phyloP scores from a whole-genome alignment of 2,888 invertebrate genomes.

The Dicyrtoma fusca region DNA sequence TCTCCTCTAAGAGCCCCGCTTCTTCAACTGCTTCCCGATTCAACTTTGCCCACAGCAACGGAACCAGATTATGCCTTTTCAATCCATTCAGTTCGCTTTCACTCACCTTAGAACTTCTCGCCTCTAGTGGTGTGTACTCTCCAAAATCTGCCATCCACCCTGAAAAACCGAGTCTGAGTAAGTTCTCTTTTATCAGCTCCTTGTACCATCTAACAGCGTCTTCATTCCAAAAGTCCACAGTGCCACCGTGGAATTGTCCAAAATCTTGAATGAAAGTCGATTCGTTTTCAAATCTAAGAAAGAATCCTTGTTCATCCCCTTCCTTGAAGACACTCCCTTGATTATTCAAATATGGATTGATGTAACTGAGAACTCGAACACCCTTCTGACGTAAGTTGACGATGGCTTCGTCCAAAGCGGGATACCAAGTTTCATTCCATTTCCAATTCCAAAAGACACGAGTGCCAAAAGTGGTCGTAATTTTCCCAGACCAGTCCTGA shows the following conservation, averaged over 20 bases:
- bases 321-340: conserved; percentile 53
- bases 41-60: conserved; percentile 49
- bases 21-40: conserved; percentile 50
- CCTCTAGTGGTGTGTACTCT: conserved; percentile 53
- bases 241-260: conserved; percentile 53
- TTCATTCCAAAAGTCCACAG: conserved; percentile 60
- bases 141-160: conserved; percentile 58
- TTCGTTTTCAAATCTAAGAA: conserved; percentile 45
- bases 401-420: conserved; percentile 50
- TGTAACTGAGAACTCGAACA: conserved; percentile 52
- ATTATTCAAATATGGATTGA: conserved; percentile 54
- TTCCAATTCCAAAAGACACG: conserved; percentile 57
- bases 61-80: conserved; percentile 50
- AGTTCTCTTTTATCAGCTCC: conserved; percentile 49
- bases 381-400: conserved; percentile 40
- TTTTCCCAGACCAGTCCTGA: conserved; percentile 57
- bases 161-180: conserved; percentile 51
- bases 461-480: conserved; percentile 55
- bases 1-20: conserved; percentile 42
- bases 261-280: conserved; percentile 54
- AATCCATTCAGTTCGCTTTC: conserved; percentile 20
- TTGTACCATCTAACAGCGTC: conserved; percentile 59
- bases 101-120: conserved; percentile 24
- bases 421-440: conserved; percentile 56
- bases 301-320: conserved; percentile 47